These are phyloP conservation scores for Girardia tigrina DNA, from an alignment of 2,888 invertebrate genomes.

Conservation along the genomic window DNA sequence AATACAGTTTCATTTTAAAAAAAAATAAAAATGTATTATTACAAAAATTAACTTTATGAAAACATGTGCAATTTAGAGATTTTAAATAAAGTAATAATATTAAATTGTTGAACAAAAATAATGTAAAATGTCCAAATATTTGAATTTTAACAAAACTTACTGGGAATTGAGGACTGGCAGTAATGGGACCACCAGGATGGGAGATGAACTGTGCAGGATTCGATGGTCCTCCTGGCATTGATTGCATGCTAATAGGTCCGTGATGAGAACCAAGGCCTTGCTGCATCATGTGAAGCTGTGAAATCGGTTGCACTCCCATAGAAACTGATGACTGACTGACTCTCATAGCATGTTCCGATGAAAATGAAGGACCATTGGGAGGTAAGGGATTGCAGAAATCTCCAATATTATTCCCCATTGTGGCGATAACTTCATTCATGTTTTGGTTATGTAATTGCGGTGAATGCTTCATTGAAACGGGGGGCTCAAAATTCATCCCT, in stretches of 20 bases:
- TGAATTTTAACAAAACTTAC: no score
- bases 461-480: conserved; percentile 17
- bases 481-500: neutral
- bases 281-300: conserved; percentile 9
- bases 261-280: conserved; percentile 11
- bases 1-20: no score
- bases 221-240: conserved; percentile 1
- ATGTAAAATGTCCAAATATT: no score
- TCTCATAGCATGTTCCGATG: conserved; percentile 2
- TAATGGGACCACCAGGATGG: neutral
- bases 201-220: conserved; percentile 5
- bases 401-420: neutral
- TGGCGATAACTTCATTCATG: neutral
- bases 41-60: no score
- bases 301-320: conserved; percentile 11
- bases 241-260: neutral
- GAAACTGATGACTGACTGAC: conserved; percentile 19
- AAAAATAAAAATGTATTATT: no score
- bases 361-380: conserved; percentile 23
- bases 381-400: neutral
- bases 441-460: neutral
- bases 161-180: conserved; percentile 19
- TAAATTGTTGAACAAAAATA: no score
- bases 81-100: no score
- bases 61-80: no score